Conservation (phyloP, 2,888 invertebrate species). For the Choreutis nemorana region DNA sequence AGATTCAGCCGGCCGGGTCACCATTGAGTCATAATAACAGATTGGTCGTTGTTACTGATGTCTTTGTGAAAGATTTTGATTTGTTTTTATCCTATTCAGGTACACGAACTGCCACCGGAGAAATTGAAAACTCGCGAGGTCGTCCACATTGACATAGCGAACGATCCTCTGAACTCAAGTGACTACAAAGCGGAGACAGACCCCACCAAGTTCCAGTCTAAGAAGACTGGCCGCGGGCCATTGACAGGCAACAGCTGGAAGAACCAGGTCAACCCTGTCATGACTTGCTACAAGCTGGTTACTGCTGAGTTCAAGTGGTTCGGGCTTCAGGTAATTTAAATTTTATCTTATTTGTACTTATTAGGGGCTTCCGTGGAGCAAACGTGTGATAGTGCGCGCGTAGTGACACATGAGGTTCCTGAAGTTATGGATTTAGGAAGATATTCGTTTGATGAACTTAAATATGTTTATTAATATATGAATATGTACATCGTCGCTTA, state of each 20-base stretch:
- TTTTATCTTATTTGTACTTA: too few species aligned
- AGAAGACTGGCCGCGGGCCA: constrained; percentile 94
- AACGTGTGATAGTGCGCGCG: too few species aligned
- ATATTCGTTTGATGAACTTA: too few species aligned
- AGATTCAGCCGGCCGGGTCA: too few species aligned
- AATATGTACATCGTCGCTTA: too few species aligned
- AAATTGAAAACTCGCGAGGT: constrained; percentile 90
- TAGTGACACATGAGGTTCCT: too few species aligned
- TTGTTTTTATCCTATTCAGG: constrained; percentile 71
- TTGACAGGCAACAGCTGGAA: constrained; percentile 83
- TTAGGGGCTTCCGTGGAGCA: too few species aligned
- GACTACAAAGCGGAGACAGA: constrained; percentile 84
- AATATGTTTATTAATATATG: too few species aligned
- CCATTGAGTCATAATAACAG: too few species aligned
- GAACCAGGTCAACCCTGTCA: constrained; percentile 81
- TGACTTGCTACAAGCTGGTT: constrained; percentile 98
- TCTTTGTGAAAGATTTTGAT: too few species aligned
- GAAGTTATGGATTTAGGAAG: too few species aligned
- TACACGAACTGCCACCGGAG: constrained; percentile 90
- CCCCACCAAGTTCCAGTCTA: constrained; percentile 81
- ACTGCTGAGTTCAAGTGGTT: constrained; percentile 99
- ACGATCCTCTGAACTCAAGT: constrained; percentile 78
- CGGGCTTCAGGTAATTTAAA: constrained; percentile 84
- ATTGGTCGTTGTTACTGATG: too few species aligned
- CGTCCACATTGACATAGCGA: constrained; percentile 94